Evolutionary conservation across 2,113 vertebrate species (phyloP).

Genomic region (Trachemys scripta): DNA sequence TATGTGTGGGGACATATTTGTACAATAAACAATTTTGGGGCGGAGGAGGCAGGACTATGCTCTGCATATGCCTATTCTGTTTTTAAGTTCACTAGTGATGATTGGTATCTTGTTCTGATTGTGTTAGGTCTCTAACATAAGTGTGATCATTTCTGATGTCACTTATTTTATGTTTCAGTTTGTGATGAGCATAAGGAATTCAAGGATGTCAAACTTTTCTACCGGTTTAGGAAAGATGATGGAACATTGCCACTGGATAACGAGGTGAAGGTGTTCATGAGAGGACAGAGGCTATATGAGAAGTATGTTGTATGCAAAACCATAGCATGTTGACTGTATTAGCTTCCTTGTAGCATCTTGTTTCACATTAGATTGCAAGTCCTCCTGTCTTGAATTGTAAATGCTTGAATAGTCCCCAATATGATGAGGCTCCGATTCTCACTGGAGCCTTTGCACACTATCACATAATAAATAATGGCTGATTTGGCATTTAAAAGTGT

Average conservation of each 20-base stretch:
- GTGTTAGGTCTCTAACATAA: not conserved
- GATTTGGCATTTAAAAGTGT: not conserved
- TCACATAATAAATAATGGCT: not conserved
- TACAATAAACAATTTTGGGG: not conserved
- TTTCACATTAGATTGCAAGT: conserved; percentile 12
- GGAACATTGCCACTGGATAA: conserved; percentile 94
- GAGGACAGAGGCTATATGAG: conserved; percentile 96
- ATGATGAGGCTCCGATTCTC: not conserved
- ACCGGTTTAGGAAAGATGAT: conserved; percentile 96
- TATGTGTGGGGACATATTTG: not conserved
- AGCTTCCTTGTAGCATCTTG: not conserved
- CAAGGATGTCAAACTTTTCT: conserved; percentile 95
- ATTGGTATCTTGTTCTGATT: not conserved
- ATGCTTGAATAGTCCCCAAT: not conserved
- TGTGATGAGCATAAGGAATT: conserved; percentile 97
- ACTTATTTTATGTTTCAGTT: conserved; percentile 83
- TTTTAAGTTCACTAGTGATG: not conserved
- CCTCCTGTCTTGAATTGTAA: not conserved
- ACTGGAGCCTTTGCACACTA: not conserved
- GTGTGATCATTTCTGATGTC: not conserved
- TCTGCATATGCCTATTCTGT: accelerated
- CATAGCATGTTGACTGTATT: not conserved
- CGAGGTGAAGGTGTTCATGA: conserved; percentile 95
- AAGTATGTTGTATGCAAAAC: conserved; percentile 84
- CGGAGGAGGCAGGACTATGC: not conserved